phyloP scores from a whole-genome alignment of 2,113 vertebrate species.

The Boleophthalmus pectinirostris region DNA sequence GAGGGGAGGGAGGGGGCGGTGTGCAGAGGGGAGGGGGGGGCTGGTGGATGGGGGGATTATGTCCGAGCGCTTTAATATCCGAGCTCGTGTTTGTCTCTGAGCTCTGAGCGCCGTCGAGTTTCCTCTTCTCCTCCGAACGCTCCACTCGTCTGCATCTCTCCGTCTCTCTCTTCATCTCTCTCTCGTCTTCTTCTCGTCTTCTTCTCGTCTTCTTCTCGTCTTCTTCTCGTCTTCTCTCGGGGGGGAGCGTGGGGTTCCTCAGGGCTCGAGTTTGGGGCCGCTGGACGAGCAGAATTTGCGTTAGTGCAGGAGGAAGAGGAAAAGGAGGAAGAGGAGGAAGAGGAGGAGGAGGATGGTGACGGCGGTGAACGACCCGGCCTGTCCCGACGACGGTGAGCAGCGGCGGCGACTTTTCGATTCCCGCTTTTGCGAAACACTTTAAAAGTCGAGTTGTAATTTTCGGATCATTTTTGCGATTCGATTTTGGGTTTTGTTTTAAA shows the following conservation, averaged over 20 bases:
- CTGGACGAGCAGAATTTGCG: constrained; percentile 41
- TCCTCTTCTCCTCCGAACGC: constrained; percentile 6
- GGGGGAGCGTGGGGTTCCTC: constrained; percentile 22
- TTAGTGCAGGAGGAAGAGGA: constrained; percentile 16
- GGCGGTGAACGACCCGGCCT: constrained; percentile 62
- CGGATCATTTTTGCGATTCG: too few relatives aligned
- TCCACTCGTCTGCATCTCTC: neutral
- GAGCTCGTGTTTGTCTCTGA: constrained; percentile 57
- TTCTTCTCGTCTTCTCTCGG: constrained; percentile 27
- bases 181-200: constrained; percentile 50
- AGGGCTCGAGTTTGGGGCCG: constrained; percentile 43
- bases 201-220: constrained; percentile 27
- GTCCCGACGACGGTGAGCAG: constrained; percentile 63
- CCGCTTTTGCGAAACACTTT: too few relatives aligned
- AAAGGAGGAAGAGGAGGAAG: constrained; percentile 21
- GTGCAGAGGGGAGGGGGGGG: neutral
- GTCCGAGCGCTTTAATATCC: constrained; percentile 40
- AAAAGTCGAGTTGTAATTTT: too few relatives aligned
- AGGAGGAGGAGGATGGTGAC: constrained; percentile 63
- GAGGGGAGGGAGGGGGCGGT: constrained; percentile 22
- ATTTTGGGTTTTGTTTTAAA: too few relatives aligned
- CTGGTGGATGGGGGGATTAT: constrained; percentile 71
- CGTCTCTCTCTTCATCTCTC: constrained; percentile 28
- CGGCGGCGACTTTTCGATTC: neutral
- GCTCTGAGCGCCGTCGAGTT: constrained; percentile 55